Base-by-base conservation (phyloP, 1,140 invertebrate genomes). In the Zophobas morio region DNA sequence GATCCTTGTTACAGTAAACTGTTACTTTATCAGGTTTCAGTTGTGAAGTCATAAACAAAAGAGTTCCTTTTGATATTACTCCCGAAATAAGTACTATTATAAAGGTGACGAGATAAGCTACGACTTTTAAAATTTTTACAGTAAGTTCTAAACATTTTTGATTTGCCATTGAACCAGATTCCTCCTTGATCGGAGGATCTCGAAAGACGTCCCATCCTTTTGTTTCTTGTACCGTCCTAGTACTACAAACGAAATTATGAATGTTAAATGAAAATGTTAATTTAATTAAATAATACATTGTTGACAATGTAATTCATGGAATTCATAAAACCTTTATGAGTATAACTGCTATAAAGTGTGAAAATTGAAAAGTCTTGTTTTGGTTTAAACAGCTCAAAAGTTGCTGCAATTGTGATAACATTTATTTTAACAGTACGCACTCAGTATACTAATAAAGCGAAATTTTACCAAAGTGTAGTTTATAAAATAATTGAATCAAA, bases 171-270 rank as follows among this genome's bases (percentile, higher is more conserved):
- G 95, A 96, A 63, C 94, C 95, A 78, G 94, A 95, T 86, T 96
- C 95, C 83, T 93, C 91, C 86, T 96, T 96, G 74, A 92, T 93
- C 4, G 96, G 96, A 70, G 96, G 93, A 86, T 96, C 93, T 84
- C 96, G 89, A 88, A 98, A 98, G 8, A 97, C 95, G 90, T 98
- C 96, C 96, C 96, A 98, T 91, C 94, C 95, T 93, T 97, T 97
- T 75, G 95, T 96, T 85, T 97, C 95, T 83, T 91, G 91, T 78
- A 95, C 91, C 53, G 94, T 96, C 80, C 95, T 88, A 86, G 94
- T 94, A 84, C 95, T 96, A 88, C n/a, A 86, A 85, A 74, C 77
- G 81, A 82, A 77, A 81, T 75, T 32, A 74, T 20, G 57, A 39
- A 3, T 6, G 35, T 51, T 37, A 20, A 42, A 20, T 2, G 32